Evolutionary conservation across 2,888 invertebrate genomes (phyloP).

Genomic region (Cantharis lateralis): DNA sequence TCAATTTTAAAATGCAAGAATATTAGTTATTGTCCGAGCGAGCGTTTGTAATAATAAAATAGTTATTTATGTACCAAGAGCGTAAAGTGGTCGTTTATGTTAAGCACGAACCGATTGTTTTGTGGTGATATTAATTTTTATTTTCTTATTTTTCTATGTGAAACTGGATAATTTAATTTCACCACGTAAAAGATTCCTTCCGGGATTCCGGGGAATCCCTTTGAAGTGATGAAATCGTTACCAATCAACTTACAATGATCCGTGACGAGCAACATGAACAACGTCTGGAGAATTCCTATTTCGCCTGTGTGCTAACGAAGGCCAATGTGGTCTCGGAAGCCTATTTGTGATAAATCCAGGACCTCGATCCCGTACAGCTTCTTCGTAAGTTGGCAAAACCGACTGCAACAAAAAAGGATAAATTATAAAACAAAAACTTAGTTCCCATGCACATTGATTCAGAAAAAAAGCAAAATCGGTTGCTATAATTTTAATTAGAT

Average conservation of each 20-base stretch:
- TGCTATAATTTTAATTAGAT: background rate
- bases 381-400: slow-evolving; percentile 59
- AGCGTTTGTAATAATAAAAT: too few species aligned
- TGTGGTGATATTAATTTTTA: too few species aligned
- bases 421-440: background rate
- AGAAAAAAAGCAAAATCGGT: background rate
- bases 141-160: too few species aligned
- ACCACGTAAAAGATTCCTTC: too few species aligned
- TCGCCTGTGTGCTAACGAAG: slow-evolving; percentile 47
- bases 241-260: slow-evolving; percentile 52
- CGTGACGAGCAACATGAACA: slow-evolving; percentile 51
- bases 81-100: too few species aligned
- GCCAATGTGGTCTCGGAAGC: slow-evolving; percentile 53
- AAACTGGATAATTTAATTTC: too few species aligned
- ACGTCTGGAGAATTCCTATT: slow-evolving; percentile 48
- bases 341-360: slow-evolving; percentile 43
- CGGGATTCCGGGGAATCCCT: too few species aligned
- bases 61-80: too few species aligned
- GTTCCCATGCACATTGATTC: background rate
- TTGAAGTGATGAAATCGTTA: too few species aligned
- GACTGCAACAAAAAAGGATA: slow-evolving; percentile 40
- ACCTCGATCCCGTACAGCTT: slow-evolving; percentile 54
- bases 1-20: too few species aligned
- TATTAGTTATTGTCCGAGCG: too few species aligned
- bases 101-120: too few species aligned